phyloP scores from a whole-genome alignment of 2,113 vertebrate genomes.

The Ranitomeya imitator region DNA sequence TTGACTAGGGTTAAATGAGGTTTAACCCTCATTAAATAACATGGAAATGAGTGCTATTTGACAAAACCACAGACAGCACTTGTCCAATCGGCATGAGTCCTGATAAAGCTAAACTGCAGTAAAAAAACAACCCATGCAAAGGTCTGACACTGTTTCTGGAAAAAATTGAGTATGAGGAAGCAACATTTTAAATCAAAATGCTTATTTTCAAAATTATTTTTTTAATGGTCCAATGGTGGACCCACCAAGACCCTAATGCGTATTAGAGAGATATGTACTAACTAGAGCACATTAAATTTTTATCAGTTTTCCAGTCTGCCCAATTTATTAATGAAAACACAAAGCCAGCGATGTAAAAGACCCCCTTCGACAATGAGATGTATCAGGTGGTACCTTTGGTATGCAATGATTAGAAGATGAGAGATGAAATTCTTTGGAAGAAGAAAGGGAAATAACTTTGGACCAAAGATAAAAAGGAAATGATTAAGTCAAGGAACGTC shows the following conservation, averaged over 20 bases:
- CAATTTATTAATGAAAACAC: slow-evolving; percentile 21
- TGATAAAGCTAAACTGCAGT: no score
- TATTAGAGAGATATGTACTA: not conserved
- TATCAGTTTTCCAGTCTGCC: not conserved
- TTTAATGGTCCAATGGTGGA: not conserved
- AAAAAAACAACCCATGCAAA: no score
- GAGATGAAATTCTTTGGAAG: slow-evolving; percentile 46
- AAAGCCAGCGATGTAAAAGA: not conserved
- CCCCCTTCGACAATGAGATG: not conserved
- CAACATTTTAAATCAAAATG: not conserved
- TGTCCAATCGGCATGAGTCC: no score
- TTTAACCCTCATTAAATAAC: no score
- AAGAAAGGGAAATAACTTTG: slow-evolving; percentile 49
- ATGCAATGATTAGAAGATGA: slow-evolving; percentile 47
- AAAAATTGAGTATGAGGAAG: no score
- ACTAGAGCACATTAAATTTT: not conserved
- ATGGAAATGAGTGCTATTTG: no score
- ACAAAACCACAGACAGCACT: no score
- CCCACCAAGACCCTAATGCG: not conserved
- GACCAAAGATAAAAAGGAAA: slow-evolving; percentile 37
- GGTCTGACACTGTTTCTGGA: no score
- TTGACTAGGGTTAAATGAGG: no score
- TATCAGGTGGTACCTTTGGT: slow-evolving; percentile 18
- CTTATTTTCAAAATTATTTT: not conserved
- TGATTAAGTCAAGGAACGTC: slow-evolving; percentile 31